Evolutionary conservation across 2,113 vertebrate genomes (phyloP).

Genomic region (Cephalopholis sonnerati): DNA sequence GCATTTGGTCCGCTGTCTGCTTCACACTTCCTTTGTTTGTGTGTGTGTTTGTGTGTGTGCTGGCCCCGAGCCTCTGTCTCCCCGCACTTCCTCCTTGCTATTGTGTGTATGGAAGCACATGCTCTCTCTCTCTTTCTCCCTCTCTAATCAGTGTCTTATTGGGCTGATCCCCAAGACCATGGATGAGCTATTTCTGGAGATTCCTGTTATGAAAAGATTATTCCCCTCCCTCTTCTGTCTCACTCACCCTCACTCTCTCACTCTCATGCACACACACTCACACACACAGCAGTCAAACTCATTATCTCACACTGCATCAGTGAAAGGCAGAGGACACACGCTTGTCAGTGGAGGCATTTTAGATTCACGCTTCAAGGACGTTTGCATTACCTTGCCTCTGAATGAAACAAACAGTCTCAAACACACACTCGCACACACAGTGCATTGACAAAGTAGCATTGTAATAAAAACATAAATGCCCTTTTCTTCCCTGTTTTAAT

Average conservation of each 20-base stretch:
- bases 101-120: conserved; percentile 66
- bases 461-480: background rate
- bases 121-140: conserved; percentile 15
- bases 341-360: conserved; percentile 13
- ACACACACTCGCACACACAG: background rate
- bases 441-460: background rate
- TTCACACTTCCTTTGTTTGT: conserved; percentile 81
- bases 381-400: background rate
- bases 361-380: conserved; percentile 12
- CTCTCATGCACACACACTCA: background rate
- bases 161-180: conserved; percentile 61
- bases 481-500: background rate
- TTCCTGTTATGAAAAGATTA: conserved; percentile 79
- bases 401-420: background rate
- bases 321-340: conserved; percentile 24
- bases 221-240: conserved; percentile 20
- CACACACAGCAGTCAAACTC: conserved; percentile 33
- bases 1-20: conserved; percentile 77
- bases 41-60: conserved; percentile 68
- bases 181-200: conserved; percentile 77
- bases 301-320: conserved; percentile 51
- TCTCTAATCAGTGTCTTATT: conserved; percentile 70
- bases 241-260: background rate
- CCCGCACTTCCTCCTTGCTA: conserved; percentile 72
- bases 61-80: conserved; percentile 67